Evolutionary conservation across 1,140 invertebrate species (phyloP).

Genomic region (Psilanteris sp.): DNA sequence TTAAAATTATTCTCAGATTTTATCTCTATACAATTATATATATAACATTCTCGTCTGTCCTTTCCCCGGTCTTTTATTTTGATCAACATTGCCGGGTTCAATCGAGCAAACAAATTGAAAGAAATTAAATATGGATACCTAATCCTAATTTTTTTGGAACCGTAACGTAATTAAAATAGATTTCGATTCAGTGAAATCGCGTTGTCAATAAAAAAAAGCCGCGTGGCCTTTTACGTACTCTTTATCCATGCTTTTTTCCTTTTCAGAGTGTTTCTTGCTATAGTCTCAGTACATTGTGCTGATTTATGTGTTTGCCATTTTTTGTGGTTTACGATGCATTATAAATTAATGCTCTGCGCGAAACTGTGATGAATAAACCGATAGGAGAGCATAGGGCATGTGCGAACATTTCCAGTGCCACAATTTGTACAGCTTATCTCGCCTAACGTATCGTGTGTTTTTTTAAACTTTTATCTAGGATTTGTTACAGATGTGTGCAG

Average conservation of each 20-base stretch:
- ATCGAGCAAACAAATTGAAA: constrained; percentile 1
- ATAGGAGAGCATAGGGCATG: constrained; percentile 26
- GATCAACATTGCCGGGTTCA: constrained; percentile 4
- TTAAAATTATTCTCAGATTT: not conserved
- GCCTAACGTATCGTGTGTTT: constrained; percentile 32
- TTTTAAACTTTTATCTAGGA: constrained; percentile 31
- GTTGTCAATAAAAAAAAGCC: constrained; percentile 11
- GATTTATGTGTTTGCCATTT: constrained; percentile 52
- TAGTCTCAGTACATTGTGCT: constrained; percentile 21
- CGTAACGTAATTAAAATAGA: constrained; percentile 20
- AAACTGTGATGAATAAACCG: constrained; percentile 48
- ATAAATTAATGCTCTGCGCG: constrained; percentile 49
- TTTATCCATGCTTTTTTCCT: not conserved
- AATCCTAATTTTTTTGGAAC: constrained; percentile 39
- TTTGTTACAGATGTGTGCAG: constrained; percentile 23
- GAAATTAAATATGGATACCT: constrained; percentile 13
- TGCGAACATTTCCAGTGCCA: constrained; percentile 40
- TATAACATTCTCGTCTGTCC: no score
- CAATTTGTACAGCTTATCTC: constrained; percentile 54
- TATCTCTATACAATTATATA: no score
- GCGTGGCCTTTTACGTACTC: not conserved
- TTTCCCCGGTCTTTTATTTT: constrained; percentile 29
- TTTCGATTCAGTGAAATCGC: constrained; percentile 6
- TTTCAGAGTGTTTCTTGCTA: constrained; percentile 22
- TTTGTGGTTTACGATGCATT: constrained; percentile 47